Conservation (phyloP, 2,888 invertebrate species). For the Pyrochroa serraticornis region DNA sequence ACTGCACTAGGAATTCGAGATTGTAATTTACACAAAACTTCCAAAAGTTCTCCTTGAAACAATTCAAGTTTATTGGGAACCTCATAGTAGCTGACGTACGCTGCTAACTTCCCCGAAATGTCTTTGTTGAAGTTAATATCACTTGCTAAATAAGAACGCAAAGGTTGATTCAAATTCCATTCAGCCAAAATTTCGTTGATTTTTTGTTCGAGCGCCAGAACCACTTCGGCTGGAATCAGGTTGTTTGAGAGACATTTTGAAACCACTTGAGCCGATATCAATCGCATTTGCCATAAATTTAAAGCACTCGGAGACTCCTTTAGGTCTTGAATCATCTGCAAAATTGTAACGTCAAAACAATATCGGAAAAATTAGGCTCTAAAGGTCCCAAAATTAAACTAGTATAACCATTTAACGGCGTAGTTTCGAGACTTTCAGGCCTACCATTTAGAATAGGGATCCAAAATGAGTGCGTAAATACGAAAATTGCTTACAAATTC, state of each 20-base stretch:
- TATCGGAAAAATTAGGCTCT: too few species aligned
- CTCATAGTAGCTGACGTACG: conserved; percentile 66
- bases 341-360: conserved; percentile 29
- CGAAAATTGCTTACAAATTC: too few species aligned
- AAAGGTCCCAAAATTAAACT: too few species aligned
- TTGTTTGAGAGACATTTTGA: conserved; percentile 48
- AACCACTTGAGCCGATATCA: conserved; percentile 63
- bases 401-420: too few species aligned
- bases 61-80: conserved; percentile 54
- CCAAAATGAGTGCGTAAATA: too few species aligned
- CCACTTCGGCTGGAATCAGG: conserved; percentile 67
- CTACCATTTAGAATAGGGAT: too few species aligned
- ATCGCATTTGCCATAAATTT: conserved; percentile 79
- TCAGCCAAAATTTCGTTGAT: conserved; percentile 61
- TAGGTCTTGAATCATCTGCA: conserved; percentile 47
- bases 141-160: conserved; percentile 63
- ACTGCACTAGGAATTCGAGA: conserved; percentile 8
- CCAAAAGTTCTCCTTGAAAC: conserved; percentile 46
- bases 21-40: conserved; percentile 40
- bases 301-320: conserved; percentile 60
- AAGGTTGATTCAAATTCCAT: conserved; percentile 51
- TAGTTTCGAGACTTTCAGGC: too few species aligned
- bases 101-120: conserved; percentile 58
- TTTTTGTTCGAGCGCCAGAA: conserved; percentile 67
- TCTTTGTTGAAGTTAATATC: conserved; percentile 52